phyloP scores from a whole-genome alignment of 2,797 vertebrate species.

The Necrosyrtes monachus region DNA sequence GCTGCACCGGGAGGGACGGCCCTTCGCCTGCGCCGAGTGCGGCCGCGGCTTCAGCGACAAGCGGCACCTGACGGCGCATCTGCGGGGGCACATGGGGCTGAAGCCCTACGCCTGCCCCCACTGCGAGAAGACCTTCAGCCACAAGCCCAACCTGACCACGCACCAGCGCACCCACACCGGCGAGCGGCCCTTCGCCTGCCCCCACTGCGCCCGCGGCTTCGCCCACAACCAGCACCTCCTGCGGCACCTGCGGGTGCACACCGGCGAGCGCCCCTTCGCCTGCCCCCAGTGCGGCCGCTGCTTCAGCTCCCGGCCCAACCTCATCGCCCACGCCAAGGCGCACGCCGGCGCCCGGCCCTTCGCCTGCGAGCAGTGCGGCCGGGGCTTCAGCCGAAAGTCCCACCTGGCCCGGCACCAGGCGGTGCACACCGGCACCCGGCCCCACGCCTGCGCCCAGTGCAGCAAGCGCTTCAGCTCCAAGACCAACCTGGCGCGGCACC shows the following conservation, averaged over 20 bases:
- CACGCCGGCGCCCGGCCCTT: conserved; percentile 89
- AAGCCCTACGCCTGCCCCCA: conserved; percentile 24
- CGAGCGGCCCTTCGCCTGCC: conserved; percentile 62
- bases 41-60: conserved; percentile 26
- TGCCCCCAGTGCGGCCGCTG: conserved; percentile 89
- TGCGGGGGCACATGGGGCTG: conserved; percentile 10
- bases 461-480: conserved; percentile 76
- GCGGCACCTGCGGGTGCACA: conserved; percentile 84
- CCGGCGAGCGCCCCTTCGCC: conserved; percentile 87
- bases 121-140: conserved; percentile 29
- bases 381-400: conserved; percentile 74
- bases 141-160: not conserved
- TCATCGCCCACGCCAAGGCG: conserved; percentile 85
- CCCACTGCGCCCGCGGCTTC: conserved; percentile 65
- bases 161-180: not conserved
- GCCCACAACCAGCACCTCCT: conserved; percentile 81
- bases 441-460: conserved; percentile 70
- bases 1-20: not conserved
- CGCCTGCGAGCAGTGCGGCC: conserved; percentile 83
- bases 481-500: conserved; percentile 76
- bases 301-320: conserved; percentile 88
- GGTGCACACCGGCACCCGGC: conserved; percentile 75
- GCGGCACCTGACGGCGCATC: not conserved
- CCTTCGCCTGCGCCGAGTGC: conserved; percentile 44
- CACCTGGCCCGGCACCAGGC: conserved; percentile 76